Percentiles rank a stretch among this genome's conserved stretches.
These are phyloP conservation scores for Ichneumon xanthorius DNA, from an alignment of 2,888 invertebrate genomes.

Conservation along the genomic window DNA sequence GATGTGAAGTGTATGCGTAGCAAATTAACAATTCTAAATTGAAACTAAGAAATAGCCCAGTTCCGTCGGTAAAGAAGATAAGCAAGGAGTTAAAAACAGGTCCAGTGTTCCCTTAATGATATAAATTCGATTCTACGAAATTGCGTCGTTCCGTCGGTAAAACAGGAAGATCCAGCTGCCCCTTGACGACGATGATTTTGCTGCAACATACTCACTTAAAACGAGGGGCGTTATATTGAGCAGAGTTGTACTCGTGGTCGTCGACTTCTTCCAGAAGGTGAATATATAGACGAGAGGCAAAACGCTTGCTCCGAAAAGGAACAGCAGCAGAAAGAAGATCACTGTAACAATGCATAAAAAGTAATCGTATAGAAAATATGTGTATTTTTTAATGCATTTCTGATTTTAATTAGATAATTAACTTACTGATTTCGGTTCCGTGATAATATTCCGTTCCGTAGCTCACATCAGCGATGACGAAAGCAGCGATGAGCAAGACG, in stretches of 20 bases:
- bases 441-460: slow-evolving; percentile 76
- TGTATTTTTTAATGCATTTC: background rate
- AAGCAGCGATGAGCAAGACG: slow-evolving; percentile 73
- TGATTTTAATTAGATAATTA: background rate
- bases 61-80: too few species aligned
- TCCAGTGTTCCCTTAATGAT: too few species aligned
- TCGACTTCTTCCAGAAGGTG: slow-evolving; percentile 79
- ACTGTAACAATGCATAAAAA: slow-evolving; percentile 74
- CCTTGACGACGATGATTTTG: background rate
- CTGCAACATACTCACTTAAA: slow-evolving; percentile 74
- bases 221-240: slow-evolving; percentile 77
- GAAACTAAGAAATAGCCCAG: too few species aligned
- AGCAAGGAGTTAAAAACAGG: too few species aligned
- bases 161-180: too few species aligned
- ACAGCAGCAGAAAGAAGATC: slow-evolving; percentile 88
- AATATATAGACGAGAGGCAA: slow-evolving; percentile 79
- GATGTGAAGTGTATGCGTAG: too few species aligned
- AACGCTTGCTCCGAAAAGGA: slow-evolving; percentile 90
- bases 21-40: too few species aligned
- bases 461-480: slow-evolving; percentile 74
- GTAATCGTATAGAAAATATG: background rate
- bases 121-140: too few species aligned
- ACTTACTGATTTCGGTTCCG: slow-evolving; percentile 85
- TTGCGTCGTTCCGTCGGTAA: too few species aligned
- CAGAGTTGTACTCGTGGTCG: slow-evolving; percentile 73